Evolutionary conservation across 2,113 vertebrate species (phyloP).

Genomic region (Tauraco erythrolophus): DNA sequence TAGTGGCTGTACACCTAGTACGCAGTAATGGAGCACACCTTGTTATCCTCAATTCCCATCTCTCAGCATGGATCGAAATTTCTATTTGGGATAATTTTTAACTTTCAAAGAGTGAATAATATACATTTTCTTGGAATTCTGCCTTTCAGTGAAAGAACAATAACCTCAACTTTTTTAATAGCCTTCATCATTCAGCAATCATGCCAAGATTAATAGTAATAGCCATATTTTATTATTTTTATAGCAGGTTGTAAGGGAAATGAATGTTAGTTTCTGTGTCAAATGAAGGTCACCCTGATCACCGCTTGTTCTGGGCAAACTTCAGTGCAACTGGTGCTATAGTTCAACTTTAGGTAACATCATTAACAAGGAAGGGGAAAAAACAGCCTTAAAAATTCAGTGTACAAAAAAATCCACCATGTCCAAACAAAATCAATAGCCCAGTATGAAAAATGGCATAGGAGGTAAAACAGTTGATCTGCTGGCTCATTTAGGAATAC

Average conservation of each 20-base stretch:
- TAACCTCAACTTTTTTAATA: background rate
- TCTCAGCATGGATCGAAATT: background rate
- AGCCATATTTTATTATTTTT: conserved; percentile 46
- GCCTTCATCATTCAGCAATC: background rate
- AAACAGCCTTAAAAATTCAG: background rate
- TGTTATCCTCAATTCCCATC: background rate
- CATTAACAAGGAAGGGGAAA: background rate
- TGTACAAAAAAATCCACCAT: background rate
- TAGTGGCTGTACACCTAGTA: background rate
- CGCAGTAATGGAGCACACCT: background rate
- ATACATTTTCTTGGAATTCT: background rate
- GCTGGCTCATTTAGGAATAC: background rate
- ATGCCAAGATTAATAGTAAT: background rate
- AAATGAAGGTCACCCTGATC: conserved; percentile 42
- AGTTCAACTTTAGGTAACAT: background rate
- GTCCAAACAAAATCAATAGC: conserved; percentile 20
- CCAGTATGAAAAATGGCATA: background rate
- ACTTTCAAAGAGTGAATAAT: background rate
- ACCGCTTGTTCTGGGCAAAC: background rate
- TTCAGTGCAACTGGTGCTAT: background rate
- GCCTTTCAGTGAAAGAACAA: background rate
- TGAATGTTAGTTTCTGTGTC: conserved; percentile 30
- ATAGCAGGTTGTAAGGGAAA: conserved; percentile 46
- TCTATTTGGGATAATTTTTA: background rate
- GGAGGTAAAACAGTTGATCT: background rate